Evolutionary conservation across 2,113 vertebrate species (phyloP).

Genomic region (Lichenostomus cassidix): DNA sequence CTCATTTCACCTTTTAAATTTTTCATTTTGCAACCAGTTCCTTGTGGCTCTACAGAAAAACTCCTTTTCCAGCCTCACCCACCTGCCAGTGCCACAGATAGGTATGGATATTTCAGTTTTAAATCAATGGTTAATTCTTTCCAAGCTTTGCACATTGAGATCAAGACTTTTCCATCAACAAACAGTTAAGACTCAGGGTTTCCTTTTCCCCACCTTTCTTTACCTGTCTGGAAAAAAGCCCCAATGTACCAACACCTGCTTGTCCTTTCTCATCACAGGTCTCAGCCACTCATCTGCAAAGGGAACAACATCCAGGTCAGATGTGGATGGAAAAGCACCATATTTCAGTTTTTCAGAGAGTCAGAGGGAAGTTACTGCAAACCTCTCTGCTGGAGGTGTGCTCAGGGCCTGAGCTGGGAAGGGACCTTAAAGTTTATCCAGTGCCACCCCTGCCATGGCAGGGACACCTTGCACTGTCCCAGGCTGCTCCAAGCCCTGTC

Average conservation of each 20-base stretch:
- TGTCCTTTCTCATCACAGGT: slow-evolving; percentile 94
- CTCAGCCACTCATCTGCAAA: slow-evolving; percentile 95
- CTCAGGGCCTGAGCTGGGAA: background rate
- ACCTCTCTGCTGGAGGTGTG: background rate
- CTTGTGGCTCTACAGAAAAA: background rate
- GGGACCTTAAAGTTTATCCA: background rate
- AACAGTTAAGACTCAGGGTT: background rate
- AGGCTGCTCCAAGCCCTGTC: background rate
- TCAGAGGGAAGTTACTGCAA: background rate
- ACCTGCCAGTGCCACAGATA: background rate
- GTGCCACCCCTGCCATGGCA: background rate
- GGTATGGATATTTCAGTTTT: background rate
- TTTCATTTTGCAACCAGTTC: background rate
- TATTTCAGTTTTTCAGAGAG: background rate
- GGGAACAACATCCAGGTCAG: background rate
- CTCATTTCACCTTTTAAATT: background rate
- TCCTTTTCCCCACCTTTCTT: background rate
- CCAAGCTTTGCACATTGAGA: background rate
- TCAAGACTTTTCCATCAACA: background rate
- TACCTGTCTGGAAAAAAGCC: slow-evolving; percentile 89
- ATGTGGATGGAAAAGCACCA: background rate
- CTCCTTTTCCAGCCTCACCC: background rate
- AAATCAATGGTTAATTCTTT: background rate
- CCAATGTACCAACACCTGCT: slow-evolving; percentile 96
- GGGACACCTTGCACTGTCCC: background rate